A percentile compares a stretch with the other conserved stretches of the same genome.
Evolutionary conservation across 1,140 invertebrate genomes (phyloP).

Genomic region (Melipona quadrifasciata): DNA sequence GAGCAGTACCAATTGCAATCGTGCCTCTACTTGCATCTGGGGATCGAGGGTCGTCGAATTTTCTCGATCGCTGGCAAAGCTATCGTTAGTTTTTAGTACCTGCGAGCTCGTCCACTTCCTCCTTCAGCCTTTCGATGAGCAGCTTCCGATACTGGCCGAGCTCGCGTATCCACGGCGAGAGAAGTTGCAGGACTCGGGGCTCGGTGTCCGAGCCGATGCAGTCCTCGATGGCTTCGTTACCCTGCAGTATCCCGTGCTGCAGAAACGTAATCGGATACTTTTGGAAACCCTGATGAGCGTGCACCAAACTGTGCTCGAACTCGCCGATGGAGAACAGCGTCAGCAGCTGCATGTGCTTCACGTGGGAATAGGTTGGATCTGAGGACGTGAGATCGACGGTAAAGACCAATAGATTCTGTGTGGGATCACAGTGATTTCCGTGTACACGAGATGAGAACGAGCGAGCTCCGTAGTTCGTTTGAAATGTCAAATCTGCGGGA

Average conservation of each 20-base stretch:
- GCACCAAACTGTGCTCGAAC: conserved; percentile 70
- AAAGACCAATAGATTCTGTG: no score
- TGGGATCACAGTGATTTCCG: no score
- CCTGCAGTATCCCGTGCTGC: conserved; percentile 65
- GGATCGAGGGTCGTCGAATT: no score
- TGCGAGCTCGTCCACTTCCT: conserved; percentile 71
- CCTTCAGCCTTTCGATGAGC: conserved; percentile 61
- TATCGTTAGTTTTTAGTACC: conserved; percentile 61
- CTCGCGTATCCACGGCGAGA: conserved; percentile 71
- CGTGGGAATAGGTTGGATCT: conserved; percentile 56
- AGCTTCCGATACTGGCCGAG: conserved; percentile 56
- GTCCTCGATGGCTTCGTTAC: conserved; percentile 72
- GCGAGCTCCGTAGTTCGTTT: no score
- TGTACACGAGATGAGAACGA: no score
- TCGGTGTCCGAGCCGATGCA: conserved; percentile 72
- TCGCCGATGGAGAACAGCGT: conserved; percentile 73
- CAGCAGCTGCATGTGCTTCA: conserved; percentile 66
- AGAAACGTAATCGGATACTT: conserved; percentile 57
- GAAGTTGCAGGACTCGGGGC: conserved; percentile 49
- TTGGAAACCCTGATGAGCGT: conserved; percentile 66
- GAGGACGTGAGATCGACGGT: background rate
- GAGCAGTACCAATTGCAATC: no score
- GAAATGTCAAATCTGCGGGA: no score
- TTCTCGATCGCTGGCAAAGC: background rate
- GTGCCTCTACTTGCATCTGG: no score